Base-by-base conservation (phyloP, 35 echinoderm and acorn worm species). In the Holothuria glaberrima region DNA sequence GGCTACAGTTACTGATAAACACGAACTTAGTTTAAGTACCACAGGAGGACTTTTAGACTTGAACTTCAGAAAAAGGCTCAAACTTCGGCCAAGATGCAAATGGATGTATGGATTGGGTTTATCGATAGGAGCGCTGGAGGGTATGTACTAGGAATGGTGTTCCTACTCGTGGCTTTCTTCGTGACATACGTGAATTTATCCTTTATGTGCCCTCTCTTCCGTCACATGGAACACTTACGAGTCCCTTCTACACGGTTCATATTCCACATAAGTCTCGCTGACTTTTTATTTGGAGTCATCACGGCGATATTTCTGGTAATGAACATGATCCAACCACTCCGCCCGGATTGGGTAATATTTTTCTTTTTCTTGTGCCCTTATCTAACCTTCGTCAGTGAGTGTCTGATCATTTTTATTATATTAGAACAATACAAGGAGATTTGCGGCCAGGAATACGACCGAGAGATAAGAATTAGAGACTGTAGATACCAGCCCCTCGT, bases 11-110 rank as follows among this genome's bases (percentile, higher is more conserved):
- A 17, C 13, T 14, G 50, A 14, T 54, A 54, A 12, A 14, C 3
- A n/a, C n/a, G n/a, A n/a, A n/a, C n/a, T n/a, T n/a, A n/a, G n/a
- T n/a, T n/a, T n/a, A n/a, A n/a, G n/a, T n/a, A n/a, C n/a, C 50
- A 17, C 3, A 54, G 13, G 50, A 2, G 50, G 50, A 54, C 50
- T 14, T 54, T 5, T 54, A 54, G 5, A 14, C 94, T 99, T 88
- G 91, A 99, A 54, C 95, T 95, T 88, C 91, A 99, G 62, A 94
- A 98, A 94, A 88, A n/a, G 88, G 75, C 93, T 95, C 79, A 98
- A 98, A 58, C 91, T 97, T 89, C 91, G 89, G 70, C 94, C 68
- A 94, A 54, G 64, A 86, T 46, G 38, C 0, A 34, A 16, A 38
- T 46, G 33, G 4, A 48, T 7, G 57, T 82, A 29, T 82, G 78